These are phyloP conservation scores for Nephrotoma appendiculata DNA, from an alignment of 2,888 invertebrate species.

Conservation along the genomic window DNA sequence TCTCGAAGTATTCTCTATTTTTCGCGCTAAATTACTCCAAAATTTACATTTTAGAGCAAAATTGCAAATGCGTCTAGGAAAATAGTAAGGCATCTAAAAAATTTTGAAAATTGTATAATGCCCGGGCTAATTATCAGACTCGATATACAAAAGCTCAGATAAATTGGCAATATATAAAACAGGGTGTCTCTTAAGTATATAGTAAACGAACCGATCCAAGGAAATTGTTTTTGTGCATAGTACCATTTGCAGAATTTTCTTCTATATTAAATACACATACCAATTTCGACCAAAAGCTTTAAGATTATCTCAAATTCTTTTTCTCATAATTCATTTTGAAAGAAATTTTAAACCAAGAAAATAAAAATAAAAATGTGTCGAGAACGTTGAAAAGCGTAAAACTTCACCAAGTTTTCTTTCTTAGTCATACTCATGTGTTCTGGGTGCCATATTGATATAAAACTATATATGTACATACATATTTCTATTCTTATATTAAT, in stretches of 20 bases:
- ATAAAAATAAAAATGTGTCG: neutral
- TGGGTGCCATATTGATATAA: neutral
- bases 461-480: neutral
- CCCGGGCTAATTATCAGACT: too few relatives aligned
- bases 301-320: neutral
- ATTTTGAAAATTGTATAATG: too few relatives aligned
- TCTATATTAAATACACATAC: neutral
- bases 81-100: too few relatives aligned
- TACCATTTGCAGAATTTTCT: neutral
- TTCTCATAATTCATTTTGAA: neutral
- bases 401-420: neutral
- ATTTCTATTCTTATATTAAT: neutral
- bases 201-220: too few relatives aligned
- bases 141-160: too few relatives aligned
- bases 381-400: neutral
- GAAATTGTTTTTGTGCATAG: too few relatives aligned
- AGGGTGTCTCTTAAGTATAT: too few relatives aligned
- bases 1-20: too few relatives aligned
- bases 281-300: neutral
- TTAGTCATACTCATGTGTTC: neutral
- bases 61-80: too few relatives aligned
- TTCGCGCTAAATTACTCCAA: too few relatives aligned
- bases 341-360: neutral
- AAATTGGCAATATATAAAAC: too few relatives aligned
- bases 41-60: too few relatives aligned